These are phyloP conservation scores for Gymnocheta viridis DNA, from an alignment of 2,888 invertebrate genomes.

Conservation along the genomic window DNA sequence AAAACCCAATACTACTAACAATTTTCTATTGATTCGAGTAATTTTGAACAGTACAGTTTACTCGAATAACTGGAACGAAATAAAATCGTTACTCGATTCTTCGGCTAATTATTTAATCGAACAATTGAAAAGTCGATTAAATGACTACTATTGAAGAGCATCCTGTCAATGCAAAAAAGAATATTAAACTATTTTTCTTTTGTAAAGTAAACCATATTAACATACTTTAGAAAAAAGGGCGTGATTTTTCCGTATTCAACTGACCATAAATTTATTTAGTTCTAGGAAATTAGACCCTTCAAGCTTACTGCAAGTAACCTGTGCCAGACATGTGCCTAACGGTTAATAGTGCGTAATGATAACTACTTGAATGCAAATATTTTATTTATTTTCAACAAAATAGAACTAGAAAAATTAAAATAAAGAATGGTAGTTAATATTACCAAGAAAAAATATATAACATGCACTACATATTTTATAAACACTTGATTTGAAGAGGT, in stretches of 20 bases:
- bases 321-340: slow-evolving; percentile 32
- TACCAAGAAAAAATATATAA: background rate
- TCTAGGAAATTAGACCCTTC: slow-evolving; percentile 32
- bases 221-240: slow-evolving; percentile 1
- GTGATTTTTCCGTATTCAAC: slow-evolving; percentile 19
- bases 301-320: background rate
- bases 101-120: too few relatives aligned
- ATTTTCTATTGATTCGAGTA: too few relatives aligned
- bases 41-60: too few relatives aligned
- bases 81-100: too few relatives aligned
- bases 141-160: too few relatives aligned
- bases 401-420: background rate
- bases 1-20: too few relatives aligned
- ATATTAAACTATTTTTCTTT: background rate
- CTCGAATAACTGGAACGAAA: too few relatives aligned
- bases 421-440: background rate
- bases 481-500: slow-evolving; percentile 3
- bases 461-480: slow-evolving; percentile 6
- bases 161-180: too few relatives aligned
- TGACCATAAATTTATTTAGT: slow-evolving; percentile 40
- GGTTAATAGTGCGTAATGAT: slow-evolving; percentile 68
- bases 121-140: too few relatives aligned
- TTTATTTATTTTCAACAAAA: slow-evolving; percentile 3
- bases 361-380: slow-evolving; percentile 42
- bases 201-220: background rate